Conservation (phyloP, 2,113 vertebrate species). For the Python bivittatus region DNA sequence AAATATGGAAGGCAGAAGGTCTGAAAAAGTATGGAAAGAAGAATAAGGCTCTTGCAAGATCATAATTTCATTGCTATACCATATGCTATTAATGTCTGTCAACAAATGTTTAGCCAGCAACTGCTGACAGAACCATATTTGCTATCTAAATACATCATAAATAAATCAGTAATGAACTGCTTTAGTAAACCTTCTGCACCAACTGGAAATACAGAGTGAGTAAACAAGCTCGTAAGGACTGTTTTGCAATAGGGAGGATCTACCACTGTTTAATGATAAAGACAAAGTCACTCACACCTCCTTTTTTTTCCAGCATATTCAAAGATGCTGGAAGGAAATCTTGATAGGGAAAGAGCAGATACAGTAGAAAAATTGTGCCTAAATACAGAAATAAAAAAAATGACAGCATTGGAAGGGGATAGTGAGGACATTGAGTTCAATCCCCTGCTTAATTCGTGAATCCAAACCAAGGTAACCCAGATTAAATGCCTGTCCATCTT, state of each 20-base stretch:
- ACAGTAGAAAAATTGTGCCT: constrained; percentile 66
- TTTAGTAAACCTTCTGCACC: constrained; percentile 80
- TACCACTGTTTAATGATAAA: constrained; percentile 78
- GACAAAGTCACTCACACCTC: constrained; percentile 78
- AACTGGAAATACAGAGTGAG: constrained; percentile 82
- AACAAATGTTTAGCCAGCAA: constrained; percentile 83
- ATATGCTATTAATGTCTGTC: constrained; percentile 87
- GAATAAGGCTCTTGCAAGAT: constrained; percentile 72
- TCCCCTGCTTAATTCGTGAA: background rate
- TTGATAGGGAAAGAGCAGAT: constrained; percentile 65
- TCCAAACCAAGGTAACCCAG: background rate
- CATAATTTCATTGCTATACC: constrained; percentile 78
- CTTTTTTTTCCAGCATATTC: constrained; percentile 62
- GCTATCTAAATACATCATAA: constrained; percentile 86
- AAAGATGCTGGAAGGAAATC: constrained; percentile 51
- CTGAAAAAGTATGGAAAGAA: constrained; percentile 61
- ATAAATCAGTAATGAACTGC: constrained; percentile 85
- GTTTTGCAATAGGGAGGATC: constrained; percentile 72
- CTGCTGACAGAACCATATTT: constrained; percentile 84
- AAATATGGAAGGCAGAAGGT: background rate
- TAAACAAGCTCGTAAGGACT: constrained; percentile 76
- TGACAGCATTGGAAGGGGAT: background rate
- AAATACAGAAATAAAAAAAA: background rate
- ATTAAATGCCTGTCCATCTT: background rate
- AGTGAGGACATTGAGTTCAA: background rate